These are phyloP conservation scores for Tipula unca DNA, from an alignment of 2,888 invertebrate genomes.

Conservation along the genomic window DNA sequence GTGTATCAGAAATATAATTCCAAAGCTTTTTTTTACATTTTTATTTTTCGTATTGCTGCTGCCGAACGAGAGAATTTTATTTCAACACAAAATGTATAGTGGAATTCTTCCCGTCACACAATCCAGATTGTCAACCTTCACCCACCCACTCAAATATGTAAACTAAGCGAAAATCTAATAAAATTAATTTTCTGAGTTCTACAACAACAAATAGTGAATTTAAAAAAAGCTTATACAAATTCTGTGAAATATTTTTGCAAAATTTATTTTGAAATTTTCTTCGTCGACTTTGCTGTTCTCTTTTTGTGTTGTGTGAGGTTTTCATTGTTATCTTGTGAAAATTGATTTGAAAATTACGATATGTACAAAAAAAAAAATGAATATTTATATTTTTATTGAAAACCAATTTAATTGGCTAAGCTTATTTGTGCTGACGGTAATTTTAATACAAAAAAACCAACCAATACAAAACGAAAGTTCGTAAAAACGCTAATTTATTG, in stretches of 20 bases:
- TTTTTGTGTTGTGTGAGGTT: not conserved
- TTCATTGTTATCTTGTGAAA: not conserved
- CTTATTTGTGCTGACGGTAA: not conserved
- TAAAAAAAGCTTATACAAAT: not conserved
- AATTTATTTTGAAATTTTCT: not conserved
- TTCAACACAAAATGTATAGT: not conserved
- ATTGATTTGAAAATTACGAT: not conserved
- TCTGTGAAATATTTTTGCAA: not conserved
- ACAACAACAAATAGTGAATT: not conserved
- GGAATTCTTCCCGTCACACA: not conserved
- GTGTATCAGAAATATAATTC: not conserved
- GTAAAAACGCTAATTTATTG: too few relatives aligned
- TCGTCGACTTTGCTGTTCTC: not conserved
- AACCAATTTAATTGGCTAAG: not conserved
- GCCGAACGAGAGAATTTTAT: not conserved
- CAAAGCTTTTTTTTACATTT: not conserved
- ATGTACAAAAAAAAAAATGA: not conserved
- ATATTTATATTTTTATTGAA: not conserved
- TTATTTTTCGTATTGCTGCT: not conserved
- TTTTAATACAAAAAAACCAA: too few relatives aligned
- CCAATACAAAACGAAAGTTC: too few relatives aligned
- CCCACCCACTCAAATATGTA: not conserved
- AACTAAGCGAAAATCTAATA: not conserved
- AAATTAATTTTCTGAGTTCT: not conserved
- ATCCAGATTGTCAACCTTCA: not conserved